phyloP scores from a whole-genome alignment of 2,113 vertebrate genomes.

The Triplophysa dalaica region DNA sequence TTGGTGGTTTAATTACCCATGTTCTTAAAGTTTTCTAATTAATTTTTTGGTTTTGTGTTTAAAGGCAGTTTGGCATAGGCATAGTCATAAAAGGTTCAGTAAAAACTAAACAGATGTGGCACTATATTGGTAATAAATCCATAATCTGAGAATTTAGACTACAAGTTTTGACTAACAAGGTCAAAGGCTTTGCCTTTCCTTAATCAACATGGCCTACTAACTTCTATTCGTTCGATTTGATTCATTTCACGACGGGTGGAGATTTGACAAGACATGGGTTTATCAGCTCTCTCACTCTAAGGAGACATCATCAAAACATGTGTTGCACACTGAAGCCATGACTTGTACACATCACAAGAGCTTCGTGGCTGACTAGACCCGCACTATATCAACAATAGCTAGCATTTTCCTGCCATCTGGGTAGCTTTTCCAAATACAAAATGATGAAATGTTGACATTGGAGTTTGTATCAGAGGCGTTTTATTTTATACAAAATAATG shows the following conservation, averaged over 20 bases:
- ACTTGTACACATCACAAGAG: neutral
- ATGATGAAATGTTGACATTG: conserved; percentile 16
- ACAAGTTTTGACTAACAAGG: too few species aligned
- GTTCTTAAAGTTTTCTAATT: too few species aligned
- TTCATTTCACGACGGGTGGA: neutral
- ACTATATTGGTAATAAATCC: too few species aligned
- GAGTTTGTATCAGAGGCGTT: conserved; percentile 20
- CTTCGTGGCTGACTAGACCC: neutral
- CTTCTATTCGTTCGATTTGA: neutral
- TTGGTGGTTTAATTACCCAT: too few species aligned
- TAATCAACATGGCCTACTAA: too few species aligned
- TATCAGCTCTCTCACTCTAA: neutral
- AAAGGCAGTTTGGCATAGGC: too few species aligned
- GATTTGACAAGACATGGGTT: neutral
- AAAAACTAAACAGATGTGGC: too few species aligned
- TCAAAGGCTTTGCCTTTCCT: too few species aligned
- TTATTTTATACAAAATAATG: neutral
- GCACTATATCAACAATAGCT: neutral
- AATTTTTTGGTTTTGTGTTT: too few species aligned
- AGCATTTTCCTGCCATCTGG: neutral
- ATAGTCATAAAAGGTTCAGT: too few species aligned
- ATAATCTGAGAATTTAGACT: too few species aligned
- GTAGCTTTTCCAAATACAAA: neutral
- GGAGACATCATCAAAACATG: neutral
- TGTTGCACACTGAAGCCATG: neutral